These are phyloP conservation scores for Haliclystus octoradiatus DNA, from an alignment of 30 jellyfish, hydroid and myxozoan genomes.

Conservation along the genomic window DNA sequence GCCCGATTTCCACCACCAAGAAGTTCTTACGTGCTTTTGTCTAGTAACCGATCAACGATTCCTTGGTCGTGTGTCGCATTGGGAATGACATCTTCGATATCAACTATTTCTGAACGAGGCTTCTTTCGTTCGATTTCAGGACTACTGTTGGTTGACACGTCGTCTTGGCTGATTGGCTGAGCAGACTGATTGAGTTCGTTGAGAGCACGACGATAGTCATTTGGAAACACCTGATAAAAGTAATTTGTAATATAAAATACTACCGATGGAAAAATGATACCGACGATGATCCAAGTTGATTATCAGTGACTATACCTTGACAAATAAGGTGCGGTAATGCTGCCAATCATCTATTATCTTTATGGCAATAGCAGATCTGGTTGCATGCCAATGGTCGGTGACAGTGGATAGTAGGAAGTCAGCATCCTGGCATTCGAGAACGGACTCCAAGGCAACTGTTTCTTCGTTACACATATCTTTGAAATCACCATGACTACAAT, in stretches of 20 bases:
- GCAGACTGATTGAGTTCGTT: slow-evolving; percentile 19
- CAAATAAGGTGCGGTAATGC: slow-evolving; percentile 15
- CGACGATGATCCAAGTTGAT: background rate
- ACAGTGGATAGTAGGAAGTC: too few species aligned
- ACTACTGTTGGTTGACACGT: background rate
- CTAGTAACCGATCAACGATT: slow-evolving; percentile 43
- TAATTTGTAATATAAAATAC: too few species aligned
- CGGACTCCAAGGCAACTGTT: too few species aligned
- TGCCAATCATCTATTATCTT: slow-evolving; percentile 50
- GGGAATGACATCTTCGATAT: slow-evolving; percentile 48
- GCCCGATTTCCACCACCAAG: too few species aligned
- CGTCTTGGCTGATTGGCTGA: background rate
- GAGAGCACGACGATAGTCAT: slow-evolving; percentile 60
- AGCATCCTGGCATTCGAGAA: too few species aligned
- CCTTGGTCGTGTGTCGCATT: slow-evolving; percentile 43
- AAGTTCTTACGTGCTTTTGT: slow-evolving; percentile 35
- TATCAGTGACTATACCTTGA: slow-evolving; percentile 22
- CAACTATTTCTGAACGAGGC: slow-evolving; percentile 5
- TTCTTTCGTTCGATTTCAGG: background rate
- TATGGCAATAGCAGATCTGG: slow-evolving; percentile 43
- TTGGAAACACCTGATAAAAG: slow-evolving; percentile 83
- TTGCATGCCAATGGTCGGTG: slow-evolving; percentile 32
- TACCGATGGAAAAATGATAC: background rate
- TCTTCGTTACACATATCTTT: slow-evolving; percentile 26
- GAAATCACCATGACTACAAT: slow-evolving; percentile 10